Percentiles rank a stretch among this genome's conserved stretches.
Evolutionary conservation across 2,113 vertebrate species (phyloP).

Genomic region (Cochlearius cochlearius): DNA sequence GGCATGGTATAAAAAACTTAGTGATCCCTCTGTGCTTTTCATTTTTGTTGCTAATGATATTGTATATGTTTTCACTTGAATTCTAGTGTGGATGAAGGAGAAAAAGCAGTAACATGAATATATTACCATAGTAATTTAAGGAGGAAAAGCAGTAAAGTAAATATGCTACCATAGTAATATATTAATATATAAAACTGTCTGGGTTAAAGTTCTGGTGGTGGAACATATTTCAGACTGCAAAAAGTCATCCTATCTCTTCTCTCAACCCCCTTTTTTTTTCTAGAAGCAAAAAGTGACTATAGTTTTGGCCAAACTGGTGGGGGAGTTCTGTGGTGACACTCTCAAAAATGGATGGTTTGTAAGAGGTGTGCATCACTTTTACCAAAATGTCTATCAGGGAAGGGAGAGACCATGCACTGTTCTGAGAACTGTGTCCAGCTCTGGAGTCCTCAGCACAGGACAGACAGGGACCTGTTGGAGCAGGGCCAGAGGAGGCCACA

Average conservation of each 20-base stretch:
- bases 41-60: neutral
- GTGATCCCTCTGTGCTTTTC: neutral
- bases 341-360: neutral
- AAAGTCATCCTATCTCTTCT: neutral
- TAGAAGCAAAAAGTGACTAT: neutral
- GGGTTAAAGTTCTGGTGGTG: neutral
- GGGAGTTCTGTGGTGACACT: neutral
- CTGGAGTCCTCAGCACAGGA: neutral
- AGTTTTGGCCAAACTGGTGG: neutral
- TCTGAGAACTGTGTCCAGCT: neutral
- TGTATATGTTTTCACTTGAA: neutral
- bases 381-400: rapidly evolving
- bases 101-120: neutral
- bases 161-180: neutral
- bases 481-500: neutral
- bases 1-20: neutral
- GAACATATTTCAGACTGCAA: neutral
- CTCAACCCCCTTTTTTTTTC: neutral
- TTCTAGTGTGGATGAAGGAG: neutral
- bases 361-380: neutral
- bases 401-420: rapidly evolving
- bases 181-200: neutral
- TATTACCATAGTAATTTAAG: too few relatives aligned
- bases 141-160: neutral
- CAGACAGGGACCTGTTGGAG: neutral